Conservation (phyloP, 2,888 invertebrate genomes). For the Eumacrocentrus americanus region DNA sequence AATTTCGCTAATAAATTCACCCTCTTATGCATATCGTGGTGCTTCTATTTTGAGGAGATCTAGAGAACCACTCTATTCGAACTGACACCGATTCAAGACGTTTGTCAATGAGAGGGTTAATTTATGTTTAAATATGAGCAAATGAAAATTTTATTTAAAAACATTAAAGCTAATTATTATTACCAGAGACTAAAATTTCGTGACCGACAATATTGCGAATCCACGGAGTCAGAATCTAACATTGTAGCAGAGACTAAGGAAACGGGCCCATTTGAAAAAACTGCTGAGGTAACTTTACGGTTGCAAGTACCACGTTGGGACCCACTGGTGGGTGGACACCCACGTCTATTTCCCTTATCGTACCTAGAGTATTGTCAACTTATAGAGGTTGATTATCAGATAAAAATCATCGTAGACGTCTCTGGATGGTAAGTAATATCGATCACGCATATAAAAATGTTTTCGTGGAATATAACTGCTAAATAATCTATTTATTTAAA, state of each 20-base stretch:
- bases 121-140: too few relatives aligned
- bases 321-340: too few relatives aligned
- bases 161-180: too few relatives aligned
- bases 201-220: too few relatives aligned
- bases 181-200: too few relatives aligned
- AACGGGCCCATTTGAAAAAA: too few relatives aligned
- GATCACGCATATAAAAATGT: conserved; percentile 17
- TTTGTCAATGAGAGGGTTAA: too few relatives aligned
- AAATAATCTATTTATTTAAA: neutral
- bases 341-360: conserved; percentile 74
- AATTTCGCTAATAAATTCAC: neutral
- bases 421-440: conserved; percentile 40
- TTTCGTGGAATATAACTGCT: neutral
- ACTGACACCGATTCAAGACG: too few relatives aligned
- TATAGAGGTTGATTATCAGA: conserved; percentile 73
- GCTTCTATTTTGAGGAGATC: conserved; percentile 68
- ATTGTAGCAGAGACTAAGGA: too few relatives aligned
- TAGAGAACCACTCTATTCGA: too few relatives aligned
- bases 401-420: conserved; percentile 64
- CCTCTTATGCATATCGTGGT: conserved; percentile 4
- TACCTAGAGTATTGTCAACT: conserved; percentile 74
- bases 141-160: too few relatives aligned
- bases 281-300: conserved; percentile 66
- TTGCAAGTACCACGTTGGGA: conserved; percentile 75
- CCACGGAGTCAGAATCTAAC: too few relatives aligned